These are phyloP conservation scores for Pseudanteris insignis DNA, from an alignment of 2,888 invertebrate genomes.

Conservation along the genomic window DNA sequence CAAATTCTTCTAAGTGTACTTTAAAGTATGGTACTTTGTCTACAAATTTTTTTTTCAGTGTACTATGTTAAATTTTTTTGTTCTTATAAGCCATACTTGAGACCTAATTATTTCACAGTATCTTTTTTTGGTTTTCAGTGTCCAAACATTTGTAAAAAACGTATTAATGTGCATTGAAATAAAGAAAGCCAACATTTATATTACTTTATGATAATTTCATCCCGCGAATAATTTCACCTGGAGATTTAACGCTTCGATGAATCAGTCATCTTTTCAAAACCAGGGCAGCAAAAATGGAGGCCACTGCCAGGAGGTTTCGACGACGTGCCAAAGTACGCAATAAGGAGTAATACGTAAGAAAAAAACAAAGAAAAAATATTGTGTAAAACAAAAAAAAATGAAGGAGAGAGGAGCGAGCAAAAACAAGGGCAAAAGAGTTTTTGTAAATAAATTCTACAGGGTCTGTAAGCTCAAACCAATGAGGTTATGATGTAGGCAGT, in stretches of 20 bases:
- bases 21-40: too few relatives aligned
- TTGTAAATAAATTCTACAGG: slow-evolving; percentile 25
- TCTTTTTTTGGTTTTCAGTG: too few relatives aligned
- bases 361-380: neutral
- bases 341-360: neutral
- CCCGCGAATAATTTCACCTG: slow-evolving; percentile 23
- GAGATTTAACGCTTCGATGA: slow-evolving; percentile 35
- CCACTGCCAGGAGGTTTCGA: slow-evolving; percentile 19
- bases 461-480: slow-evolving; percentile 23
- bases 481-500: too few relatives aligned
- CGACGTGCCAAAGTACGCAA: neutral
- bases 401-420: slow-evolving; percentile 18
- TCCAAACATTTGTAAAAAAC: too few relatives aligned
- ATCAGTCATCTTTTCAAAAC: slow-evolving; percentile 24
- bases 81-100: too few relatives aligned
- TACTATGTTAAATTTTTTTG: too few relatives aligned
- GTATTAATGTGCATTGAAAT: too few relatives aligned
- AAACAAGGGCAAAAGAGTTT: slow-evolving; percentile 26
- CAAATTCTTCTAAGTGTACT: too few relatives aligned
- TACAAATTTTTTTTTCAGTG: too few relatives aligned
- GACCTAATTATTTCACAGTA: too few relatives aligned
- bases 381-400: slow-evolving; percentile 26
- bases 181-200: too few relatives aligned
- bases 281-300: slow-evolving; percentile 44
- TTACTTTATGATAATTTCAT: slow-evolving; percentile 32